Conservation (phyloP, 1,140 invertebrate species). For the Heliconius eleuchia region DNA sequence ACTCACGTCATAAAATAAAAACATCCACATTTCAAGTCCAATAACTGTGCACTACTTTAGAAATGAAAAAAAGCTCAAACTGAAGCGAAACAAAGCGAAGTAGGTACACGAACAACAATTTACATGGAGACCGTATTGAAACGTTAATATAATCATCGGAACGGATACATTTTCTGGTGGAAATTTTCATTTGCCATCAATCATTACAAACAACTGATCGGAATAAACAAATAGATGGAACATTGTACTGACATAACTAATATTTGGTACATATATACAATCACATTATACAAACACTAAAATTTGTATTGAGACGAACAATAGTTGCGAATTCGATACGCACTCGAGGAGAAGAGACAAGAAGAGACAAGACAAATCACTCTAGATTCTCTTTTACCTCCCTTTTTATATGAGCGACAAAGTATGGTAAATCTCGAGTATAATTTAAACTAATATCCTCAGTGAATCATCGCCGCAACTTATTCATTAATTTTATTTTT, state of each 20-base stretch:
- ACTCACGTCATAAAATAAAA: too few relatives aligned
- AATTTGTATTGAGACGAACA: too few relatives aligned
- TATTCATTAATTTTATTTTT: too few relatives aligned
- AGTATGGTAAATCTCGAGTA: too few relatives aligned
- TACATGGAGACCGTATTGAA: neutral
- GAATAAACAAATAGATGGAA: neutral
- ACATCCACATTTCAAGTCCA: neutral
- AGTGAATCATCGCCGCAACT: too few relatives aligned
- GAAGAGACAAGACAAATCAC: too few relatives aligned
- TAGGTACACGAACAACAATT: constrained; percentile 1
- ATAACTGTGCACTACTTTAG: neutral
- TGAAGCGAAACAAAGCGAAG: neutral
- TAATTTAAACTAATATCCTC: too few relatives aligned
- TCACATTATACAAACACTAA: too few relatives aligned
- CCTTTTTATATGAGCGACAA: too few relatives aligned
- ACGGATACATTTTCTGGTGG: neutral
- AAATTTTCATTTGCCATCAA: neutral
- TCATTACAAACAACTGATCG: neutral
- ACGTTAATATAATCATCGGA: neutral
- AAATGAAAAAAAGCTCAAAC: neutral
- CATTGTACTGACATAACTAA: neutral
- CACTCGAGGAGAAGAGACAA: too few relatives aligned
- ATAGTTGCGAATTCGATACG: neutral
- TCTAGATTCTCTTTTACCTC: too few relatives aligned
- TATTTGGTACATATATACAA: neutral